Percentiles rank a stretch among this genome's conserved stretches.
phyloP scores from a whole-genome alignment of 1,140 invertebrate genomes.

The Adoxophyes honmai region DNA sequence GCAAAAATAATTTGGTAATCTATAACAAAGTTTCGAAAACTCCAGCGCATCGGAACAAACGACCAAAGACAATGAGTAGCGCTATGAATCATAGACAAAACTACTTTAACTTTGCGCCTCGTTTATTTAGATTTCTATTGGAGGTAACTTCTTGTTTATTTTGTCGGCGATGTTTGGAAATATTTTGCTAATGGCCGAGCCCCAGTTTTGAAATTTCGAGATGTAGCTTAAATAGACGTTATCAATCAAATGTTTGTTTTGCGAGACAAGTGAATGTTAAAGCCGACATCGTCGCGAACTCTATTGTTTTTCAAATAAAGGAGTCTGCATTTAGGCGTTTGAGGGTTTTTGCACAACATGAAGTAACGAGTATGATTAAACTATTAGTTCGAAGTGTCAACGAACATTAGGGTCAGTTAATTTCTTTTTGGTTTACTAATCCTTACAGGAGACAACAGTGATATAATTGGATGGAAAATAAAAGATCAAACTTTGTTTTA shows the following conservation, averaged over 20 bases:
- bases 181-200: slow-evolving; percentile 34
- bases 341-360: too few species aligned
- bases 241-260: slow-evolving; percentile 37
- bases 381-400: too few species aligned
- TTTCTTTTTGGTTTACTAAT: too few species aligned
- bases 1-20: slow-evolving; percentile 12
- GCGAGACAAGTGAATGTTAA: background rate
- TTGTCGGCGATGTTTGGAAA: slow-evolving; percentile 38
- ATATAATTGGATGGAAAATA: too few species aligned
- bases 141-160: background rate
- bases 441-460: too few species aligned
- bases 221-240: slow-evolving; percentile 37
- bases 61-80: slow-evolving; percentile 41
- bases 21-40: slow-evolving; percentile 43
- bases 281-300: background rate
- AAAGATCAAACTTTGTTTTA: too few species aligned
- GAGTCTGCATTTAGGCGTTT: too few species aligned
- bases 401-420: too few species aligned
- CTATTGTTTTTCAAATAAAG: background rate
- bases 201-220: slow-evolving; percentile 29
- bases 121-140: background rate
- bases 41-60: slow-evolving; percentile 20
- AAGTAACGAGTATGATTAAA: too few species aligned
- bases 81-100: slow-evolving; percentile 44
- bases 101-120: slow-evolving; percentile 2